Evolutionary conservation across 1,140 invertebrate species (phyloP), one percentile per base, ranked within the genome.

Genomic region (Asbolus verrucosus): DNA sequence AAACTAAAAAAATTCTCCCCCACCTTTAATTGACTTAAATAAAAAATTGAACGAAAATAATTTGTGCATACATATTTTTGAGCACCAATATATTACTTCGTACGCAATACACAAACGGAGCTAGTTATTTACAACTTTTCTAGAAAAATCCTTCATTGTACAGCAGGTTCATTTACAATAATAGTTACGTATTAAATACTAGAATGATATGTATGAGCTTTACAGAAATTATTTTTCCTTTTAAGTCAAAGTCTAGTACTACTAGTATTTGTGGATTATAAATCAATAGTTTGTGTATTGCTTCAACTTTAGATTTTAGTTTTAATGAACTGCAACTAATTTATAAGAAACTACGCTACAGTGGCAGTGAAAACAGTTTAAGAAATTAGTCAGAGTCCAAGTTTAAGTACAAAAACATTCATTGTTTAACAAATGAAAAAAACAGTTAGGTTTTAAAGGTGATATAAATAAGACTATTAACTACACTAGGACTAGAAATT

Each of bases 201-300:
- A 77, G 43, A 74, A 76, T 76, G 74, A 77, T 77, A 77, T 77
- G 74, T 77, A 77, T 77, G 73, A 76, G 76, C 69, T 71, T 76
- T 72, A 68, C 69, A 54, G 46, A 54, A 54, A n/a, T 27, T 54
- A 54, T 54, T 43, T 11, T 36, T 36, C 11, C 2, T 36, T 36
- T 43, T 54, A 27, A 24, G 46, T 54, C 21, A 27, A 24, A 54
- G 19, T 27, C 46, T 54, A 54, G 46, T 54, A 54, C 21, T 54
- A 54, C 16, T 50, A 6, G n/a, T 27, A 6, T 8, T 27, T 8
- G 21, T 18, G 36, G 60, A 62, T 36, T 27, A 27, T 30, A 36
- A 62, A 33, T 36, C 27, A 33, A 62, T 21, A 62, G 60, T 36
- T 41, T 62, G 36, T 62, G 59, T 62, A 62, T 62, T 62, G 59